Conservation (phyloP, 2,888 invertebrate species). For the Epicampocera succincta region DNA sequence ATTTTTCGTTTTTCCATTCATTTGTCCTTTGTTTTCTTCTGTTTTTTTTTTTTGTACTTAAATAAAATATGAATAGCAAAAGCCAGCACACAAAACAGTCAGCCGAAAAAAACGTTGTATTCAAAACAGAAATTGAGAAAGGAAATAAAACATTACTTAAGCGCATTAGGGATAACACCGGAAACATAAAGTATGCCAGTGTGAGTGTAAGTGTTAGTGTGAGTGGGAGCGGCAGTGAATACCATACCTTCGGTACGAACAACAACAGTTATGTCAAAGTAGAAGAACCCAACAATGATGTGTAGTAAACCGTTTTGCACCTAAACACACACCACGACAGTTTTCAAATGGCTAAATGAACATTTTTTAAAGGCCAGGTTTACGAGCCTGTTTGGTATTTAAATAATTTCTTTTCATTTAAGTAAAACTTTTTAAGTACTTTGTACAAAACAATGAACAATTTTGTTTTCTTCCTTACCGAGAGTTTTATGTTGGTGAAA, state of each 20-base stretch:
- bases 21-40: no score
- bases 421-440: conserved; percentile 66
- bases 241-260: conserved; percentile 20
- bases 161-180: conserved; percentile 66
- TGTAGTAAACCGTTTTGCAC: conserved; percentile 26
- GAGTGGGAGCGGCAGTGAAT: no score
- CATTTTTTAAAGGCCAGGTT: conserved; percentile 69
- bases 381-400: conserved; percentile 50
- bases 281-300: conserved; percentile 40
- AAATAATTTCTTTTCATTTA: conserved; percentile 50
- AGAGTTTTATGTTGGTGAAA: no score
- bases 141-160: conserved; percentile 71
- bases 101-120: conserved; percentile 17
- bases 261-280: conserved; percentile 50
- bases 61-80: conserved; percentile 41
- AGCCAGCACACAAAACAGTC: background rate
- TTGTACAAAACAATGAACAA: conserved; percentile 70
- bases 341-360: conserved; percentile 32
- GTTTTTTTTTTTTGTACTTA: conserved; percentile 24
- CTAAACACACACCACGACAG: conserved; percentile 2
- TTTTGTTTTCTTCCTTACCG: conserved; percentile 11
- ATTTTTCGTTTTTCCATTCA: conserved; percentile 2
- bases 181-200: conserved; percentile 44
- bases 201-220: conserved; percentile 1
- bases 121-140: conserved; percentile 61